Percentiles rank a stretch among this genome's conserved stretches.
Evolutionary conservation across 2,888 invertebrate genomes (phyloP).

Genomic region (Limulus polyphemus): DNA sequence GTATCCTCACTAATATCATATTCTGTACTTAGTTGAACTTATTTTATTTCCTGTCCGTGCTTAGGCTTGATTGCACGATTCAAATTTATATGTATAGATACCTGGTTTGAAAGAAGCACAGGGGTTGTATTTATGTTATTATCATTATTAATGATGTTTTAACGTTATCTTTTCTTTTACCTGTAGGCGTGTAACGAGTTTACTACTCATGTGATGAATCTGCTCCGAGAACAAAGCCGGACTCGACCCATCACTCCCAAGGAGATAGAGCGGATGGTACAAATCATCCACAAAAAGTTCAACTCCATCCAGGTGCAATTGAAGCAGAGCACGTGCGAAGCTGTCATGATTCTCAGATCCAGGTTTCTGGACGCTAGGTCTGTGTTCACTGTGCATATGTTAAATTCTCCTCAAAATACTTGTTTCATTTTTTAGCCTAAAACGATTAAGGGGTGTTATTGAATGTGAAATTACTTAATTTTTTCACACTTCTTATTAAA

Average conservation of each 20-base stretch:
- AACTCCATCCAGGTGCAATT: constrained; percentile 84
- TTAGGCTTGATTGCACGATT: too few species aligned
- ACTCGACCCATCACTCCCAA: constrained; percentile 94
- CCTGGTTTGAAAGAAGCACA: not conserved
- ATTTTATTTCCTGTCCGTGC: too few species aligned
- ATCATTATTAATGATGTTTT: not conserved
- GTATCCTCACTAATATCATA: too few species aligned
- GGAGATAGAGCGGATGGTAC: constrained; percentile 98
- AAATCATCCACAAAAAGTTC: constrained; percentile 96
- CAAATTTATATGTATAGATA: too few species aligned
- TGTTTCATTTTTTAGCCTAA: not conserved
- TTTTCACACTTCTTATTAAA: too few species aligned
- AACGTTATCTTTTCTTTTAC: not conserved
- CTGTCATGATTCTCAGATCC: constrained; percentile 95
- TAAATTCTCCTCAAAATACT: not conserved
- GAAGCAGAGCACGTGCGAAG: constrained; percentile 98
- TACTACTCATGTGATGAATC: constrained; percentile 99
- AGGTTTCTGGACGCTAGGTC: constrained; percentile 57
- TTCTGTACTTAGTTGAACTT: too few species aligned
- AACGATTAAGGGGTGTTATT: too few species aligned
- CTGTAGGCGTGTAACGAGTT: constrained; percentile 94
- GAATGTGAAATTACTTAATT: too few species aligned
- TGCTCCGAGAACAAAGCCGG: constrained; percentile 88
- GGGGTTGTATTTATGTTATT: not conserved
- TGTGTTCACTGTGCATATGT: constrained; percentile 7